Evolutionary conservation across 2,797 vertebrate genomes (phyloP), one percentile per base, ranked within the genome.

Genomic region (Eremophila alpestris): DNA sequence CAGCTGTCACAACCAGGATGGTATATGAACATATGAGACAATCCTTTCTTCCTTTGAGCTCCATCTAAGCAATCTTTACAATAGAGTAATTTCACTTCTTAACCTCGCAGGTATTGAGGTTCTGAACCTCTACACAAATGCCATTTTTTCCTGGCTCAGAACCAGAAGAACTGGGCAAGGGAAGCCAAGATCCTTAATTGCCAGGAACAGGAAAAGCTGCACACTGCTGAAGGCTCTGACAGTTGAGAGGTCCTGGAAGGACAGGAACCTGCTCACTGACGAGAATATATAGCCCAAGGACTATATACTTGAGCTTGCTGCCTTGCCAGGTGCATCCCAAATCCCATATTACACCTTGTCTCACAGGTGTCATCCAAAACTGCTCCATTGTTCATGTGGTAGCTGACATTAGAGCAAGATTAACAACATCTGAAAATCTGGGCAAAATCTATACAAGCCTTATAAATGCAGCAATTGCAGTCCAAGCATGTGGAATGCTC

Each of bases 221-320:
- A 29, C 5, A 4, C 5, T 40, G 51, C 43, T 64, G 67, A 84
- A 79, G 13, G 41, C 3, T 87, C 48, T 38, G 4, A 3, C 10
- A 22, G 32, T 17, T 16, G 41, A 41, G 41, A 41, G 41, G 41
- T 16, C 8, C 29, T 2, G 7, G 32, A 11, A 86, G 32, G 30
- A 68, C 26, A 45, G 26, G n/a, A 75, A 79, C 20, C 4, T 0
- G 0, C 17, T 67, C 12, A 2, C 34, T 68, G 41, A 24, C 0
- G 0, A 58, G 67, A 48, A 87, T 21, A n/a, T n/a, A n/a, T n/a
- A 23, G 23, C 26, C 12, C 27, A 48, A 20, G 40, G 19, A 43
- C 43, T 12, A 29, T 10, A 40, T 22, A 45, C 10, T 55, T 5
- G 7, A 54, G 36, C 40, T 71, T 60, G 34, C 5, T 75, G 75